A percentile compares a stretch with the other conserved stretches of the same genome.
Evolutionary conservation across 2,888 invertebrate genomes (phyloP).

Genomic region (Nemotelus nigrinus): DNA sequence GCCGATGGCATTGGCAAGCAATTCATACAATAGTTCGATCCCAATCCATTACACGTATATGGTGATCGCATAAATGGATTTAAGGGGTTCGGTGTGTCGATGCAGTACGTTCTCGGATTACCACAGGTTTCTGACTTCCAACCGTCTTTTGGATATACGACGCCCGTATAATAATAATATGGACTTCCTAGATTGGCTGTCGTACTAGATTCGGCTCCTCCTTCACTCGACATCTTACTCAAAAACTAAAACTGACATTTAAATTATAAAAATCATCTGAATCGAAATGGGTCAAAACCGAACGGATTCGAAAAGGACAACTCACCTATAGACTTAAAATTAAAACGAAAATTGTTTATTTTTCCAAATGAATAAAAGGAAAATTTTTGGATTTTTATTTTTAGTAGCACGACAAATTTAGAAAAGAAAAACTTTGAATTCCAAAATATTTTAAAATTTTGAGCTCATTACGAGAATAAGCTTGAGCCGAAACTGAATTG

Average conservation of each 20-base stretch:
- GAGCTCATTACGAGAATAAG: no score
- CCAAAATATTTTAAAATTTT: no score
- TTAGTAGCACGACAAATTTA: no score
- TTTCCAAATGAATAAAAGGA: no score
- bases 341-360: no score
- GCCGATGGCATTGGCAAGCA: not conserved
- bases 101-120: slow-evolving; percentile 1
- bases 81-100: not conserved
- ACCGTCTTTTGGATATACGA: slow-evolving; percentile 13
- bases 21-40: not conserved
- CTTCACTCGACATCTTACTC: not conserved
- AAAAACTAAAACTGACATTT: not conserved
- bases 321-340: no score
- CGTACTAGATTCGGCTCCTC: not conserved
- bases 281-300: no score
- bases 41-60: not conserved
- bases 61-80: slow-evolving; percentile 6
- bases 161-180: not conserved
- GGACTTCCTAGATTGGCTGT: not conserved
- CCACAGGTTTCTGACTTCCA: not conserved
- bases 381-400: no score
- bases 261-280: no score
- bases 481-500: no score
- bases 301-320: no score
- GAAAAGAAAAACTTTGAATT: no score